phyloP scores from a whole-genome alignment of 2,113 vertebrate species.

The Coturnix japonica region DNA sequence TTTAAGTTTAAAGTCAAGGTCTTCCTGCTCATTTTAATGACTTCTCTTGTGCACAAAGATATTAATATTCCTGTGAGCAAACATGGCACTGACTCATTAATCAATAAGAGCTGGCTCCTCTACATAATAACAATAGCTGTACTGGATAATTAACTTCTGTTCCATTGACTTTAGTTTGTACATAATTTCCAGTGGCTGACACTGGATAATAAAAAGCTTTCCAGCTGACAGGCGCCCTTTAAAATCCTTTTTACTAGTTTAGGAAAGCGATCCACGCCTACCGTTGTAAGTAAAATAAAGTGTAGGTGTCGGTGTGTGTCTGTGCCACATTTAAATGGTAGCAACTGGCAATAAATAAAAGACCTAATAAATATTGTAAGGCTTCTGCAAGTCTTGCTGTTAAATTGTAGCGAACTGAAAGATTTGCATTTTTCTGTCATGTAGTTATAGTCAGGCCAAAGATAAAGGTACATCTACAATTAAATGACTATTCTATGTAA shows the following conservation, averaged over 20 bases:
- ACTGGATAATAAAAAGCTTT: constrained; percentile 62
- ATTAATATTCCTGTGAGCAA: constrained; percentile 89
- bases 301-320: background rate
- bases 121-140: constrained; percentile 65
- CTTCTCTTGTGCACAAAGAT: constrained; percentile 80
- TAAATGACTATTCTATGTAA: constrained; percentile 17
- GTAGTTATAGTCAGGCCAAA: constrained; percentile 29
- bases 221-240: constrained; percentile 51
- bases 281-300: constrained; percentile 25
- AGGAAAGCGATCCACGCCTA: constrained; percentile 33
- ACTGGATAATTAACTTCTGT: constrained; percentile 85
- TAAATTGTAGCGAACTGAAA: constrained; percentile 31
- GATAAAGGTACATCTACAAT: constrained; percentile 31
- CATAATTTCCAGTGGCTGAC: constrained; percentile 78
- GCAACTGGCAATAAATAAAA: constrained; percentile 68
- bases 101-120: constrained; percentile 85
- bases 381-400: constrained; percentile 47
- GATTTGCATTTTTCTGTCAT: constrained; percentile 59
- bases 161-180: constrained; percentile 80
- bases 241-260: constrained; percentile 52
- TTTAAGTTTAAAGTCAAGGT: constrained; percentile 75
- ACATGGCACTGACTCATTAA: constrained; percentile 86
- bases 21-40: constrained; percentile 85
- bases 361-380: constrained; percentile 57
- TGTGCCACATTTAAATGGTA: constrained; percentile 63